Conservation (phyloP, 2,888 invertebrate species). For the Lissonota sp. region DNA sequence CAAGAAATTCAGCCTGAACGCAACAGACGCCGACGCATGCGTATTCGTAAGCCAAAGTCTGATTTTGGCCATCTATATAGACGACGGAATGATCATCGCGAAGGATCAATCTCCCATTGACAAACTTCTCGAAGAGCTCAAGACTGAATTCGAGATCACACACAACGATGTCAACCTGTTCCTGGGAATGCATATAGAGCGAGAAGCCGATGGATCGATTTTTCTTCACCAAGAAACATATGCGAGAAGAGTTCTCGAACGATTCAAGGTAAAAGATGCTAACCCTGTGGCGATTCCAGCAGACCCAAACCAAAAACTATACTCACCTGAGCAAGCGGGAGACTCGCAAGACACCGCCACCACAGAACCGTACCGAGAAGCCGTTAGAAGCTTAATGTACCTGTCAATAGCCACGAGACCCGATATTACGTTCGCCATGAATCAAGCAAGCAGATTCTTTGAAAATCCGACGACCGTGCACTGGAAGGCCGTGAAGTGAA, state of each 20-base stretch:
- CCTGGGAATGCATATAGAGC: not conserved
- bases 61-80: constrained; percentile 11
- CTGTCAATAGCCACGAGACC: constrained; percentile 21
- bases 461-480: constrained; percentile 6
- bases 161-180: not conserved
- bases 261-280: constrained; percentile 55
- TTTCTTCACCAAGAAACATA: constrained; percentile 59
- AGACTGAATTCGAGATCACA: constrained; percentile 3
- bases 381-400: constrained; percentile 20
- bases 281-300: constrained; percentile 37
- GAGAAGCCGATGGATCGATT: constrained; percentile 22
- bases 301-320: constrained; percentile 17
- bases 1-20: not conserved
- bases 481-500: constrained; percentile 15
- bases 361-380: constrained; percentile 44
- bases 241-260: constrained; percentile 47
- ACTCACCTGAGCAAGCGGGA: not conserved
- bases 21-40: not conserved
- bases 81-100: constrained; percentile 21
- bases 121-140: constrained; percentile 5
- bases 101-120: not conserved
- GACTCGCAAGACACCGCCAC: not conserved
- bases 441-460: constrained; percentile 5
- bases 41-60: not conserved
- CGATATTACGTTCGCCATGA: constrained; percentile 33